Base-by-base conservation (phyloP, 2,113 vertebrate species). In the Okapia johnstoni region DNA sequence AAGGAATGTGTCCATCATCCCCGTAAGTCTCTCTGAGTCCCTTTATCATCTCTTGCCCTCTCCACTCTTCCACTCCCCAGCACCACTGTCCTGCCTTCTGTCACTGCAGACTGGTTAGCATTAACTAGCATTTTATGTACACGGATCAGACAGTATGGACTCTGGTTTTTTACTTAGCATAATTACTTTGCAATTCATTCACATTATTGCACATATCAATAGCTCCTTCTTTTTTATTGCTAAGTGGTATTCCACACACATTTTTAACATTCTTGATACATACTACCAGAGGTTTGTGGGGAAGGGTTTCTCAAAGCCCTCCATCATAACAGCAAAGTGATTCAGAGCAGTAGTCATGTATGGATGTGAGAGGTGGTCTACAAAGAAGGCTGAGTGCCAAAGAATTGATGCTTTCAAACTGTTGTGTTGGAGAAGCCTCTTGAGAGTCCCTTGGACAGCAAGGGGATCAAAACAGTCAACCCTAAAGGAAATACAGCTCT, bases 51-150 rank as follows among this genome's bases (percentile, higher is more conserved):
- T 48, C 46, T 85, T 14, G 7, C 10, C 54, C 66, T 40, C 58
- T 25, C 57, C 0, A 1, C 46, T 70, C 33, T 36, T n/a, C 3
- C 1, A 6, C 8, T 83, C 23, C 79, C 60, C 0, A 7, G 54
- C 40, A 40, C 4, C n/a, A 43, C 25, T 7, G 52, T n/a, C 83
- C 73, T 93, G 66, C 77, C 94, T 63, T 90, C 77, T 60, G 43
- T 88, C 60, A 77, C n/a, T 94, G 6, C 14, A 60, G 33, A 90
- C 60, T 40, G 91, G 52, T 40, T 80, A 84, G 25, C 25, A 60
- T 90, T 80, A 73, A 80, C 57, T n/a, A 54, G 36, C 13, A 6
- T 28, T 61, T 81, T 36, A 17, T 9, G 50, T 28, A 33, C 77
- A 52, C n/a, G 33, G 48, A 48, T 77, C 14, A 55, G 11, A n/a